A percentile compares a stretch with the other conserved stretches of the same genome.
Conservation (phyloP, 1,140 invertebrate species). For the Chironomus striatipennis region DNA sequence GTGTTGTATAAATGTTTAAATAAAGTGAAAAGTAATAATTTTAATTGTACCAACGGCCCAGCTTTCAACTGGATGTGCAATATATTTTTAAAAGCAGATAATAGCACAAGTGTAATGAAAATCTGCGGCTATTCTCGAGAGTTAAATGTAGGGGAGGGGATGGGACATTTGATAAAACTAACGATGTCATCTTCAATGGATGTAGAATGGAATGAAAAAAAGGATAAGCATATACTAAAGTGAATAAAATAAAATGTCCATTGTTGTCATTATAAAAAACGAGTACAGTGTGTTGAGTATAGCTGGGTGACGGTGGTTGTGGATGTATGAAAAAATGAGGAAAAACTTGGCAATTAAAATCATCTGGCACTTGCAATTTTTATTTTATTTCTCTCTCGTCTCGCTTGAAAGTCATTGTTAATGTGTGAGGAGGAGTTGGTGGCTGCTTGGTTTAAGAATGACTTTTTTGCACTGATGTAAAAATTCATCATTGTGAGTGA, state of each 20-base stretch:
- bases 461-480: not conserved
- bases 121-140: conserved; percentile 1
- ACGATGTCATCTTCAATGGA: not conserved
- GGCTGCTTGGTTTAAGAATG: too few relatives aligned
- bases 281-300: not conserved
- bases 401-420: not conserved
- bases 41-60: not conserved
- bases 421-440: not conserved
- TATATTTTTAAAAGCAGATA: not conserved
- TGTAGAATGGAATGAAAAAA: not conserved
- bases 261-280: conserved; percentile 2
- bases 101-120: not conserved
- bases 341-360: conserved; percentile 19
- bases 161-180: not conserved
- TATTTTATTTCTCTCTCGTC: too few relatives aligned
- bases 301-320: not conserved
- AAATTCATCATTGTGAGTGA: not conserved
- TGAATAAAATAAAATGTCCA: not conserved
- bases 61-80: not conserved
- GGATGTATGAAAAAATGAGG: not conserved
- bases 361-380: conserved; percentile 18
- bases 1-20: not conserved
- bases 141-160: not conserved
- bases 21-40: not conserved
- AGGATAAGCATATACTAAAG: not conserved